Base-by-base conservation (phyloP, 2,113 vertebrate species). In the Nycticorax nycticorax region DNA sequence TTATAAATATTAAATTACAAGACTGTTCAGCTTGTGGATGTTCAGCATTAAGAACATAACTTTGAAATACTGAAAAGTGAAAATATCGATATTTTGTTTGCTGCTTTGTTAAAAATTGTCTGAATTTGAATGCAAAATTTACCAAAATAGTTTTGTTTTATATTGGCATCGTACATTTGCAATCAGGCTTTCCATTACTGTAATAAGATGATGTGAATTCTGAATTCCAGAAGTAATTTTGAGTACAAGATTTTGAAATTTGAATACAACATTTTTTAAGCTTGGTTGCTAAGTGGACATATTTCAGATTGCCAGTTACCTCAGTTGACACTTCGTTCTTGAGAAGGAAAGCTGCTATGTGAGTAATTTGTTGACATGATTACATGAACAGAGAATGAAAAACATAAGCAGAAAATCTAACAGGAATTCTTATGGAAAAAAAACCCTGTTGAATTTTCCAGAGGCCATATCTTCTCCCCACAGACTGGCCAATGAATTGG, bases 361-460 rank as follows among this genome's bases (percentile, higher is more conserved):
- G 5, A 86, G 20, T 74, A 92, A 86, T 88, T 96, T 7, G 20
- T 91, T 95, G 92, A 66, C 85, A 62, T 80, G 76, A 91, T 96
- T 90, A 86, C 32, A 62, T 59, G 32, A 92, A 77, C 17, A 83
- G 72, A 93, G 62, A 92, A 93, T 72, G 30, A 72, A 85, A 92
- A 94, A 6, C 45, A 45, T 56, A 11, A 91, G n/a, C 63, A 92
- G 72, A 85, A 92, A 96, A 83, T 74, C 82, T 68, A 80, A 27
- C 30, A 67, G 20, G 20, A 86, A 77, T 80, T 92, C 59, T n/a
- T 71, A 37, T 35, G 1, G 1, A 15, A 56, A 81, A 81, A 85
- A 76, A 71, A 7, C 3, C 5, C 53, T 37, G 50, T 45, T 30
- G 35, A 45, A 12, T 85, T 81, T 62, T 48, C 35, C 11, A 12